phyloP scores from a whole-genome alignment of 2,113 vertebrate species.

The Tachysurus fulvidraco region DNA sequence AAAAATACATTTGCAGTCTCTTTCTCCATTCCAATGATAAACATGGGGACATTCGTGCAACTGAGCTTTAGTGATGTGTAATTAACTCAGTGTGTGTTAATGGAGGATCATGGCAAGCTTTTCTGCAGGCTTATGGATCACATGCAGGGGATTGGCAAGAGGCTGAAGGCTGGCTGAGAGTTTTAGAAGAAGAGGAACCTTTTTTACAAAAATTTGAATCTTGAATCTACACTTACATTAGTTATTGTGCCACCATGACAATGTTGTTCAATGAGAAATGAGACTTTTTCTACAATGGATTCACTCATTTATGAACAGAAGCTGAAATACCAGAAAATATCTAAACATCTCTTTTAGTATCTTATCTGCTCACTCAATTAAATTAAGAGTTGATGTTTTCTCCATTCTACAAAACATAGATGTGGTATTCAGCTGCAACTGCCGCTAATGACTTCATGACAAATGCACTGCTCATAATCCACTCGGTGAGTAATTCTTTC shows the following conservation, averaged over 20 bases:
- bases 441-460: background rate
- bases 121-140: slow-evolving; percentile 52
- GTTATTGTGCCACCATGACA: background rate
- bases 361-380: background rate
- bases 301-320: background rate
- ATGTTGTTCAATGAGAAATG: background rate
- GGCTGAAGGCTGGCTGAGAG: slow-evolving; percentile 24
- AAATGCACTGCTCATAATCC: background rate
- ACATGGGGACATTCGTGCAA: slow-evolving; percentile 25
- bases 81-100: slow-evolving; percentile 56
- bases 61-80: slow-evolving; percentile 42
- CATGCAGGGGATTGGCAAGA: slow-evolving; percentile 52
- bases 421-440: background rate
- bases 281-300: background rate
- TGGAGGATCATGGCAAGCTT: slow-evolving; percentile 41
- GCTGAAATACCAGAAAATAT: background rate
- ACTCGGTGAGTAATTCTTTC: background rate
- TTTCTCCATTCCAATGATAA: slow-evolving; percentile 46
- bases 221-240: background rate
- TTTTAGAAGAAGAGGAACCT: background rate
- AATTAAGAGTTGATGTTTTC: background rate
- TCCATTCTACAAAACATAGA: background rate
- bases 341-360: background rate
- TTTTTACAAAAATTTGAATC: background rate
- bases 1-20: background rate